Evolutionary conservation across 2,113 vertebrate species (phyloP).

Genomic region (Coregonus clupeaformis): DNA sequence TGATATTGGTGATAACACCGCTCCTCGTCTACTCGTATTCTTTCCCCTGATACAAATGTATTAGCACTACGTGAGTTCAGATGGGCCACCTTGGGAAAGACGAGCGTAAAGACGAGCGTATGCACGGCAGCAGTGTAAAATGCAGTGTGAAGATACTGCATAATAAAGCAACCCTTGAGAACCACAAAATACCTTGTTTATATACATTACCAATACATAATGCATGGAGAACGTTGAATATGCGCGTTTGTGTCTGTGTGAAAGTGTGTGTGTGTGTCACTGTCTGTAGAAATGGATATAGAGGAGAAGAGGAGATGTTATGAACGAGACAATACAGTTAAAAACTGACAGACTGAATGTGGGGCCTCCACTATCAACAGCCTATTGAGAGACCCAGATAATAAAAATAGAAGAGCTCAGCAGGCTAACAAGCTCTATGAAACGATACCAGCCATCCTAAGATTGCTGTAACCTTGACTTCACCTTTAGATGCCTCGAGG

Average conservation of each 20-base stretch:
- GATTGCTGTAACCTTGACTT: too few relatives aligned
- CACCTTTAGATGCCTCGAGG: too few relatives aligned
- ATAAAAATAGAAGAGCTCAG: too few relatives aligned
- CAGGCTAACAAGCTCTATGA: too few relatives aligned
- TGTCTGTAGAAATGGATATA: conserved; percentile 1
- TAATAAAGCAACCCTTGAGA: conserved; percentile 1
- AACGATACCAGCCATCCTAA: too few relatives aligned
- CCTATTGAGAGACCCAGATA: too few relatives aligned
- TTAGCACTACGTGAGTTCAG: conserved; percentile 26
- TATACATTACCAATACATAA: conserved; percentile 13
- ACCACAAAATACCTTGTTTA: conserved; percentile 27
- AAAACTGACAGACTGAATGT: too few relatives aligned
- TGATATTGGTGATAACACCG: conserved; percentile 41
- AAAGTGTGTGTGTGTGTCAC: neutral
- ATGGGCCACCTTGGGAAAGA: conserved; percentile 29
- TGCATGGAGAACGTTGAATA: conserved; percentile 3
- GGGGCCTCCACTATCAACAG: too few relatives aligned
- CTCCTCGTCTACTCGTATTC: conserved; percentile 2
- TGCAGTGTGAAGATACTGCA: neutral
- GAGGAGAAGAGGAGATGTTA: neutral
- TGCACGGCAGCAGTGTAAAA: neutral
- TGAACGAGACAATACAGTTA: too few relatives aligned
- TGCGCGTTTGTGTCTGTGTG: neutral
- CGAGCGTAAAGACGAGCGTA: neutral
- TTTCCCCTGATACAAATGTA: conserved; percentile 28